A percentile compares a stretch with the other conserved stretches of the same genome.
Evolutionary conservation across 92 coral and sea anemone genomes (phyloP).

Genomic region (Actinernus sp.): DNA sequence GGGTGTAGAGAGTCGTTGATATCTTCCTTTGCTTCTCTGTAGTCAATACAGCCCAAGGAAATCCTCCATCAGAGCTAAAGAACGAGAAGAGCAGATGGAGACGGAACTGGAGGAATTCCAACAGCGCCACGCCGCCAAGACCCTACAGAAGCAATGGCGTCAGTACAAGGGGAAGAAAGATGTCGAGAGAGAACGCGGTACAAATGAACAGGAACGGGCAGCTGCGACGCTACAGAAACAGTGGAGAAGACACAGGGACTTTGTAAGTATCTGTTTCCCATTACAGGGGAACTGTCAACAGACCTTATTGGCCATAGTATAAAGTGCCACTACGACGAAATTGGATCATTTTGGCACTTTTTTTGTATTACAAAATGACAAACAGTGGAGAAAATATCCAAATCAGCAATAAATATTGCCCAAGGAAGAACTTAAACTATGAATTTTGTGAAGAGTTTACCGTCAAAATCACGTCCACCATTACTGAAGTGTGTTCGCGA

Average conservation of each 20-base stretch:
- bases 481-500: too few relatives aligned
- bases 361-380: too few relatives aligned
- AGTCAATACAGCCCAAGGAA: constrained; percentile 44
- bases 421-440: too few relatives aligned
- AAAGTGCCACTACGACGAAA: too few relatives aligned
- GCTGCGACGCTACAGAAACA: constrained; percentile 90
- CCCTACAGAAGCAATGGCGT: constrained; percentile 79
- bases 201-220: constrained; percentile 46
- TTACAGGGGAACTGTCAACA: too few relatives aligned
- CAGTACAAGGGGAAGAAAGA: constrained; percentile 54
- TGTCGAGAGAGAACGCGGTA: constrained; percentile 18
- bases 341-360: too few relatives aligned
- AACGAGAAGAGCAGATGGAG: constrained; percentile 54
- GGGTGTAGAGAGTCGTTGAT: not conserved
- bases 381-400: too few relatives aligned
- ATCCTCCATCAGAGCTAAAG: constrained; percentile 31
- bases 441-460: too few relatives aligned
- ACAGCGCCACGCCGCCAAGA: constrained; percentile 68
- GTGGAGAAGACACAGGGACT: constrained; percentile 80
- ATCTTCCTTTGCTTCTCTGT: not conserved
- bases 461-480: too few relatives aligned
- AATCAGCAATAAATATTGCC: too few relatives aligned
- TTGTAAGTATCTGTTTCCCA: too few relatives aligned
- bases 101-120: constrained; percentile 60
- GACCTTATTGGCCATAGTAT: too few relatives aligned